Evolutionary conservation across 2,113 vertebrate species (phyloP).

Genomic region (Geococcyx californianus): DNA sequence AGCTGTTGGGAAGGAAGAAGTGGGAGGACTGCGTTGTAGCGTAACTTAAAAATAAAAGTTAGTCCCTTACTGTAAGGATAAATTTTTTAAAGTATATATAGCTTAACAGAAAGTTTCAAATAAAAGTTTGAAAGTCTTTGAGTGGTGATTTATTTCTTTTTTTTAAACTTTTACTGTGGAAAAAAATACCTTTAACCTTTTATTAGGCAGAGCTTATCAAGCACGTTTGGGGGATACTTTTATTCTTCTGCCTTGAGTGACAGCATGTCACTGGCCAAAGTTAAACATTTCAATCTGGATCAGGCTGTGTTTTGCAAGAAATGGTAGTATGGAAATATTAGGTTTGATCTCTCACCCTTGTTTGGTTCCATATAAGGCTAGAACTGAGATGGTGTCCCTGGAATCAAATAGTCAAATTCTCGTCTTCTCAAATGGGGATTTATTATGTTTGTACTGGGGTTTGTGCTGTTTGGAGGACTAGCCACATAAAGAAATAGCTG

Average conservation of each 20-base stretch:
- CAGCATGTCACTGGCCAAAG: not conserved
- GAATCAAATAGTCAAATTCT: not conserved
- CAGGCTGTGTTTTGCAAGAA: not conserved
- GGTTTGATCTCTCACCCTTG: not conserved
- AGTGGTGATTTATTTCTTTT: not conserved
- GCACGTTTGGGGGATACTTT: not conserved
- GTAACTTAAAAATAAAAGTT: not conserved
- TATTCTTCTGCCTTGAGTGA: accelerated
- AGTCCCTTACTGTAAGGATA: not conserved
- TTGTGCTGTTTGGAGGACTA: not conserved
- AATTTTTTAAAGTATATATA: not conserved
- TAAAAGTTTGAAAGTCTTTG: not conserved
- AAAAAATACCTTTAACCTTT: not conserved
- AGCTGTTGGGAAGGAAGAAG: not conserved
- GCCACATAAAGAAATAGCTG: conserved; percentile 35
- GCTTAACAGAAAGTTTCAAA: not conserved
- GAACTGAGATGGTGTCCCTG: not conserved
- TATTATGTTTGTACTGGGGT: conserved; percentile 4
- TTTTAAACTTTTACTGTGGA: not conserved
- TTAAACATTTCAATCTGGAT: not conserved
- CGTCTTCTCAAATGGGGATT: not conserved
- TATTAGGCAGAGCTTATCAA: not conserved
- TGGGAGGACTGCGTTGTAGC: not conserved
- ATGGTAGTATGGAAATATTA: not conserved
- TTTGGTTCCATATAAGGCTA: conserved; percentile 1